Evolutionary conservation across 2,888 invertebrate genomes (phyloP).

Genomic region (Girardia tigrina): DNA sequence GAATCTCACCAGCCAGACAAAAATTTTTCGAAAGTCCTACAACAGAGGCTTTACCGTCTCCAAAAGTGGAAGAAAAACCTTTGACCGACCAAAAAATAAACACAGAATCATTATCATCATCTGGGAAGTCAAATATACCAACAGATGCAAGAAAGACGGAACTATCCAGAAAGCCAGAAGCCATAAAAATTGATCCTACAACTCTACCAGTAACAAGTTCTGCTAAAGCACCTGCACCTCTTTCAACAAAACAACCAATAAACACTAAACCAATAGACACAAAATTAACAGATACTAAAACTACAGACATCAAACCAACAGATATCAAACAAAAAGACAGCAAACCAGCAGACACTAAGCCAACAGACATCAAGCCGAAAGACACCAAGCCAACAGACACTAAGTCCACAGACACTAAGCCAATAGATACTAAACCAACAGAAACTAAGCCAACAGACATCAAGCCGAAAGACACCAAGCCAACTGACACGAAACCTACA

Average conservation of each 20-base stretch:
- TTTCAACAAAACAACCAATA: neutral
- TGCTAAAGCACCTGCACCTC: neutral
- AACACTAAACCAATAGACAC: neutral
- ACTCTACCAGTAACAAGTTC: neutral
- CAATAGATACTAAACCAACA: no score
- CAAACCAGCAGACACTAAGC: neutral
- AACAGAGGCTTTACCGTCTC: conserved; percentile 23
- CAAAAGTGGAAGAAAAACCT: neutral
- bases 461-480: no score
- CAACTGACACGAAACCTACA: neutral
- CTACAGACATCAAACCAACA: neutral
- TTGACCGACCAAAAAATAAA: neutral
- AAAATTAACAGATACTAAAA: neutral
- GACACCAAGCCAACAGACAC: neutral
- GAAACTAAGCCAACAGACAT: neutral
- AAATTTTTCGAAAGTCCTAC: conserved; percentile 27
- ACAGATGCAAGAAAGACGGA: neutral
- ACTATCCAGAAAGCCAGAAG: neutral
- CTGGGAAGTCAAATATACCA: neutral
- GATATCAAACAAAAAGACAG: neutral
- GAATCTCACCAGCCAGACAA: conserved; percentile 32
- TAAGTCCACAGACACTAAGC: no score
- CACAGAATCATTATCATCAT: neutral
- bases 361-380: neutral
- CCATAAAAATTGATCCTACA: neutral